These are phyloP conservation scores for Spisula subtruncata DNA, from an alignment of 2,888 invertebrate genomes.

Conservation along the genomic window DNA sequence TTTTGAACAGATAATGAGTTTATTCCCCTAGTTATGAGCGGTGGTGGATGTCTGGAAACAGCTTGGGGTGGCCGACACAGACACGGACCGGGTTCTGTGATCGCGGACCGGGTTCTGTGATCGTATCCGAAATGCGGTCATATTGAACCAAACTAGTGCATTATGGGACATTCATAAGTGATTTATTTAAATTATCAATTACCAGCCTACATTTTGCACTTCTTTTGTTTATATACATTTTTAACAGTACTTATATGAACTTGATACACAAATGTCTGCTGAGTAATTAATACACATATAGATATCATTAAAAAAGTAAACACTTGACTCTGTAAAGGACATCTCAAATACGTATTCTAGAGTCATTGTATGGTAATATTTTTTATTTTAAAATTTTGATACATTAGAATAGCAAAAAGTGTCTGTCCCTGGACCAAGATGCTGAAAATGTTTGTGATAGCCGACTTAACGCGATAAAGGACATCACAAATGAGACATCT, in stretches of 20 bases:
- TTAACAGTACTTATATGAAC: neutral
- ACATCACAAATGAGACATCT: too few relatives aligned
- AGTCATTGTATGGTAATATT: neutral
- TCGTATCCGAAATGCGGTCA: neutral
- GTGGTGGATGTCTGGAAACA: neutral
- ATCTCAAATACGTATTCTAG: slow-evolving; percentile 6
- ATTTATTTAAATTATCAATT: neutral
- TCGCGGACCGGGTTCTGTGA: neutral
- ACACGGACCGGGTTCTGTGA: neutral
- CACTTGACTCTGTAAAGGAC: neutral
- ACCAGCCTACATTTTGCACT: neutral
- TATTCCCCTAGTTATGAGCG: neutral
- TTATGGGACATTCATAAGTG: neutral
- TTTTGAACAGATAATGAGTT: slow-evolving; percentile 21
- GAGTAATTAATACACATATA: neutral
- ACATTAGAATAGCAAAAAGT: neutral
- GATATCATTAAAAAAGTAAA: neutral
- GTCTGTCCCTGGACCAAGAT: too few relatives aligned
- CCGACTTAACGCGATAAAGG: too few relatives aligned
- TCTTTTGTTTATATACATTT: neutral
- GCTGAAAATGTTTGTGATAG: too few relatives aligned
- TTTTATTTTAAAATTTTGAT: too few relatives aligned
- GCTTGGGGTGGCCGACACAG: neutral
- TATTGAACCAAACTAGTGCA: neutral
- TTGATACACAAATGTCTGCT: neutral